Evolutionary conservation across 2,113 vertebrate genomes (phyloP).

Genomic region (Callionymus lyra): DNA sequence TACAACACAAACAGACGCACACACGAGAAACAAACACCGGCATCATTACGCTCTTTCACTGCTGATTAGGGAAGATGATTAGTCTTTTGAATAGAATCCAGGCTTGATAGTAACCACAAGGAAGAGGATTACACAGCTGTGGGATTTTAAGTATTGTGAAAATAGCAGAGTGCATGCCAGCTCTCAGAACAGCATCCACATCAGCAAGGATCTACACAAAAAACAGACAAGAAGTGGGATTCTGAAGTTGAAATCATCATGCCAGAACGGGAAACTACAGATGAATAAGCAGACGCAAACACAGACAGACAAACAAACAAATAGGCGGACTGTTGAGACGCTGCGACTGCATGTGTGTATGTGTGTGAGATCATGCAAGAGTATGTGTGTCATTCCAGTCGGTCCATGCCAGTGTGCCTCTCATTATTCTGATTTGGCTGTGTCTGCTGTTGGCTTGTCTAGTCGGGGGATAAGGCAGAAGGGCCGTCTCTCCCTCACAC

Average conservation of each 20-base stretch:
- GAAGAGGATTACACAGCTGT: constrained; percentile 13
- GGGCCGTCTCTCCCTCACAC: constrained; percentile 46
- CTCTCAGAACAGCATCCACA: constrained; percentile 22
- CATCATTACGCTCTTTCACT: constrained; percentile 17
- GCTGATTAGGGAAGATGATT: constrained; percentile 36
- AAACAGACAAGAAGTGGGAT: constrained; percentile 30
- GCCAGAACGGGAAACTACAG: constrained; percentile 48
- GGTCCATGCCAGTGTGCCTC: constrained; percentile 50
- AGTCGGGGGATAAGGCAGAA: constrained; percentile 50
- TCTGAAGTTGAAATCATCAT: constrained; percentile 42
- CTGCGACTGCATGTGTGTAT: constrained; percentile 6
- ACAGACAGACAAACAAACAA: constrained; percentile 62
- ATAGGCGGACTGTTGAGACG: constrained; percentile 46
- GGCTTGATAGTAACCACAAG: constrained; percentile 19
- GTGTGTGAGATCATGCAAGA: constrained; percentile 18
- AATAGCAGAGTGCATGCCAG: constrained; percentile 20
- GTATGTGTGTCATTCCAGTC: constrained; percentile 55
- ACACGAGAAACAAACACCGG: constrained; percentile 13
- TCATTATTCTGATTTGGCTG: constrained; percentile 70
- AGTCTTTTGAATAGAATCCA: constrained; percentile 15
- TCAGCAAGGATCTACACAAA: constrained; percentile 32
- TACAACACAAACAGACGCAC: background rate
- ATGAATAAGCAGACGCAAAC: constrained; percentile 48
- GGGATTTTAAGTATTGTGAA: constrained; percentile 25
- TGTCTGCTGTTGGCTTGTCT: constrained; percentile 57